Conservation (phyloP, 2,797 vertebrate species). For the Pelodytes ibericus region DNA sequence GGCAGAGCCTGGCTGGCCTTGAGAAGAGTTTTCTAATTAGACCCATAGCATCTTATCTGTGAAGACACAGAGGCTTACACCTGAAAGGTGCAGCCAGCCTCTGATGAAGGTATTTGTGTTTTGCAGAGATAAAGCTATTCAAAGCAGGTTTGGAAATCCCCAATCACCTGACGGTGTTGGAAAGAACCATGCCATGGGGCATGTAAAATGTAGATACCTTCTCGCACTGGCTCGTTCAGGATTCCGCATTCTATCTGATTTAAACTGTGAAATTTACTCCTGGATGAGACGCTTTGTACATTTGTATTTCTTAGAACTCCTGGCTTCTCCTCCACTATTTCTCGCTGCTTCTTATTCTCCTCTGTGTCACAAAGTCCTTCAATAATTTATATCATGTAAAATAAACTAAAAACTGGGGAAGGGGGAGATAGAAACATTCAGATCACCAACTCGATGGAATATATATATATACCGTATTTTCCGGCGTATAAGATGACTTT, state of each 20-base stretch:
- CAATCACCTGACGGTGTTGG: slow-evolving; percentile 19
- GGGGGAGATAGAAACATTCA: no score
- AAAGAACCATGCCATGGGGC: slow-evolving; percentile 8
- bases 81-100: slow-evolving; percentile 41
- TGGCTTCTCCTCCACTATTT: neutral
- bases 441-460: no score
- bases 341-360: slow-evolving; percentile 3
- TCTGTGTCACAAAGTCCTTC: slow-evolving; percentile 17
- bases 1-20: slow-evolving; percentile 13
- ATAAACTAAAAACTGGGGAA: neutral
- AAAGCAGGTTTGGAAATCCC: slow-evolving; percentile 31
- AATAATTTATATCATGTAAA: slow-evolving; percentile 27
- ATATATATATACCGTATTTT: no score
- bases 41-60: slow-evolving; percentile 41
- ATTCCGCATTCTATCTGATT: slow-evolving; percentile 26
- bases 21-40: slow-evolving; percentile 46
- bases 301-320: slow-evolving; percentile 11
- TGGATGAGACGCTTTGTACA: slow-evolving; percentile 21
- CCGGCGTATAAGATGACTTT: no score
- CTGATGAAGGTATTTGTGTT: slow-evolving; percentile 49
- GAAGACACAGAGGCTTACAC: slow-evolving; percentile 36
- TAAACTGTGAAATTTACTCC: slow-evolving; percentile 27
- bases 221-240: neutral
- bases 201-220: slow-evolving; percentile 21
- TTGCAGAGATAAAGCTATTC: slow-evolving; percentile 48